Conservation (phyloP, 2,888 invertebrate genomes). For the Chaetogeoica ovagalla region DNA sequence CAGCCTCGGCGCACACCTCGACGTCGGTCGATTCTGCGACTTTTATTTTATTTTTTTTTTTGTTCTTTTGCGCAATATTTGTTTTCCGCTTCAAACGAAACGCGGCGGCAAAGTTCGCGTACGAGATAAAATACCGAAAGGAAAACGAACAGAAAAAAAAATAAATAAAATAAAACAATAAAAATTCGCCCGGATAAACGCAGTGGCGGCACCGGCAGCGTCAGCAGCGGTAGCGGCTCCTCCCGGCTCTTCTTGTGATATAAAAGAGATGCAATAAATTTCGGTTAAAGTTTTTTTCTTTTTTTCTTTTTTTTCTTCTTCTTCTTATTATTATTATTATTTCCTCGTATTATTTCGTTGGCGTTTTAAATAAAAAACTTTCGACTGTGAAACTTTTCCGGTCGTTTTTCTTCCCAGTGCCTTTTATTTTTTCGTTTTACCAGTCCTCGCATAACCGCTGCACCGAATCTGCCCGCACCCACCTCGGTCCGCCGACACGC, state of each 20-base stretch:
- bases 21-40: background rate
- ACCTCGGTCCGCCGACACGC: background rate
- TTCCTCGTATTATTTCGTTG: conserved; percentile 50
- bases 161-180: conserved; percentile 32
- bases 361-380: conserved; percentile 52
- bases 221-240: too few species aligned
- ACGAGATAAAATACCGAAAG: conserved; percentile 41
- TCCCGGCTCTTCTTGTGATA: background rate
- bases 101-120: conserved; percentile 16
- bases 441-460: background rate
- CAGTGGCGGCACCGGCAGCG: background rate
- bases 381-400: conserved; percentile 49
- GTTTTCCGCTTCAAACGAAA: conserved; percentile 31
- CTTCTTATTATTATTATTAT: conserved; percentile 26
- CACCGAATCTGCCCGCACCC: background rate
- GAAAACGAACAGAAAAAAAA: conserved; percentile 31
- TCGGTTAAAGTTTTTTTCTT: conserved; percentile 47
- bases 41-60: background rate
- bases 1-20: background rate
- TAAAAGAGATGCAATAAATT: conserved; percentile 49
- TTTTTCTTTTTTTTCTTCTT: background rate
- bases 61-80: conserved; percentile 16
- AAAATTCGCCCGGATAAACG: conserved; percentile 39
- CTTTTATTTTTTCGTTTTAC: conserved; percentile 26
- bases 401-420: conserved; percentile 49